A percentile compares a stretch with the other conserved stretches of the same genome.
phyloP scores from a whole-genome alignment of 2,113 vertebrate species.

The Athene noctua region DNA sequence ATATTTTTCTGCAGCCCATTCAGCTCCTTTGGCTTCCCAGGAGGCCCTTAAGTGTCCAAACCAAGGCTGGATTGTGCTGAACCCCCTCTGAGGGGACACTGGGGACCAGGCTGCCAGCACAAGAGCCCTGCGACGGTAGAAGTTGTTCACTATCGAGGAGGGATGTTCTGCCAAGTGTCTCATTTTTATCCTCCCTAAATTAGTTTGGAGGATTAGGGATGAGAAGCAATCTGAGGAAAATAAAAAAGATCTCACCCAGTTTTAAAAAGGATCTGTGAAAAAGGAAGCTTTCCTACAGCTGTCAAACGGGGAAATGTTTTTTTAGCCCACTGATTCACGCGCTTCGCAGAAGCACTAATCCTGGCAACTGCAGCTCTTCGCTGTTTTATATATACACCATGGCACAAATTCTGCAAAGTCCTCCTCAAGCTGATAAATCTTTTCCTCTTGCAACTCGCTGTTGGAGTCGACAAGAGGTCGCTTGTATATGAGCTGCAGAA shows the following conservation, averaged over 20 bases:
- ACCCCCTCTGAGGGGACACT: neutral
- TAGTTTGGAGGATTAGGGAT: neutral
- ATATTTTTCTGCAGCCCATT: neutral
- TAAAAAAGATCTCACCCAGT: neutral
- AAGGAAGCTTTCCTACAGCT: neutral
- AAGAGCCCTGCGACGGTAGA: neutral
- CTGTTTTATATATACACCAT: fast-evolving
- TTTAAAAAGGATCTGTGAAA: neutral
- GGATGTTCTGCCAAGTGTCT: neutral
- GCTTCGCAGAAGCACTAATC: neutral
- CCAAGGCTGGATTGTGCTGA: fast-evolving
- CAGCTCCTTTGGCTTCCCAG: neutral
- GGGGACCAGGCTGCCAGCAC: neutral
- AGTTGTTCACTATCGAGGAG: neutral
- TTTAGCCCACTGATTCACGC: neutral
- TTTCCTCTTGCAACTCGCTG: fast-evolving
- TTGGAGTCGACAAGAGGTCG: neutral
- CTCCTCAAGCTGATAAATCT: neutral
- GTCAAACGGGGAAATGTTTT: neutral
- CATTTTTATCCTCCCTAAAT: neutral
- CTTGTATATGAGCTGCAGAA: fast-evolving
- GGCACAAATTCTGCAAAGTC: neutral
- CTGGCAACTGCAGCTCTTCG: neutral
- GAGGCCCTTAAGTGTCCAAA: neutral
- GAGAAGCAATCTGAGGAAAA: neutral